Evolutionary conservation across 1,140 invertebrate genomes (phyloP), one percentile per base, ranked within the genome.

Genomic region (Sitodiplosis mosellana): DNA sequence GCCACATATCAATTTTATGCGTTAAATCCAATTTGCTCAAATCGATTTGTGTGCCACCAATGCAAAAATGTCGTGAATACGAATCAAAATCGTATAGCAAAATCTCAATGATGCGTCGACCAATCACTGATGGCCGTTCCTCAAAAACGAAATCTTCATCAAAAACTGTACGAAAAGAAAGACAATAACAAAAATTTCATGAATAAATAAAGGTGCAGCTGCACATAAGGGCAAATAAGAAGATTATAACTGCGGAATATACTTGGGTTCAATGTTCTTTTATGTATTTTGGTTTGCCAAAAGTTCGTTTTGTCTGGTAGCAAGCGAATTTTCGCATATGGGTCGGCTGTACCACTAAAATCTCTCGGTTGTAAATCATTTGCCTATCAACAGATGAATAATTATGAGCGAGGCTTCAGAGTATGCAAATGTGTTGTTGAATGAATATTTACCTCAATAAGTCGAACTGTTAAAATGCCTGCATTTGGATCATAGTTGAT

Each of bases 61-160:
- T 63, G 63, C 71, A 63, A 63, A 73, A 58, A 67, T 83, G 70
- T 5, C 69, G 54, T 48, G 73, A 65, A 60, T 77, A 73, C 0
- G 83, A 64, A 59, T 85, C 81, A 56, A 83, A 86, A 49, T 73
- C 69, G 54, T 77, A 74, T 0, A 75, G 50, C 10, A 79, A 49
- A 43, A 75, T 54, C 66, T 74, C 66, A 44, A 69, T 45, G 49
- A 71, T 65, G 67, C 60, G 53, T 55, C 69, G 65, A 11, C 61
- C 64, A 37, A 78, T 57, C 0, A 80, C 69, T 2, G 70, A 59
- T 6, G 76, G 73, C 45, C 73, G 73, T 49, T 83, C 78, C 61
- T 84, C 84, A 50, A 80, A 80, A 2, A 80, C 68, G 56, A 82
- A 86, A 45, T 83, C 72, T 47, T 81, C 74, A 37, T 78, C 74